Percentiles rank a stretch among this genome's conserved stretches.
These are phyloP conservation scores for Anarhynchus alexandrinus DNA, from an alignment of 2,113 vertebrate genomes.

Conservation along the genomic window DNA sequence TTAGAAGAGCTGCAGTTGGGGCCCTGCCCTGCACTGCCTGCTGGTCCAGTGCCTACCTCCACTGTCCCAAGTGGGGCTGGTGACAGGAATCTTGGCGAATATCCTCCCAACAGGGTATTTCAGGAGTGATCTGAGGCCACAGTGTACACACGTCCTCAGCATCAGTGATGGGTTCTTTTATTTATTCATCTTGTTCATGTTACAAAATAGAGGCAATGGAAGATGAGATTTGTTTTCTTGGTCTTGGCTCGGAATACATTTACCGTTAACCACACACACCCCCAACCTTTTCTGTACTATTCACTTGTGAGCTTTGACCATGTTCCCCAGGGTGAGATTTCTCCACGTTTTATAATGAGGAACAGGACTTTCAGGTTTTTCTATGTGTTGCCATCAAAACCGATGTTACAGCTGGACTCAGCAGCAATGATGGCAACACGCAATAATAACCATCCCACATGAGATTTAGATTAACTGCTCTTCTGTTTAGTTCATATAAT, in stretches of 20 bases:
- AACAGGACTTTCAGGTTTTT: neutral
- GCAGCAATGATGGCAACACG: neutral
- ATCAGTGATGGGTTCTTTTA: neutral
- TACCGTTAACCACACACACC: neutral
- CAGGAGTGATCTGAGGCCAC: neutral
- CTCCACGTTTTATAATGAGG: neutral
- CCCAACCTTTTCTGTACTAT: neutral
- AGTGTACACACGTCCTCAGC: neutral
- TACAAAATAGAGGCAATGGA: neutral
- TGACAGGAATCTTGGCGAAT: neutral
- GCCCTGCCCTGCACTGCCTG: neutral
- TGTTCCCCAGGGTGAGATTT: neutral
- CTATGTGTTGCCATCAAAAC: neutral
- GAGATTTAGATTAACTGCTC: neutral
- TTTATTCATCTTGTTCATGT: neutral
- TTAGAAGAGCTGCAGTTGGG: neutral
- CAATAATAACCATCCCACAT: neutral
- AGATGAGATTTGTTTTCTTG: neutral
- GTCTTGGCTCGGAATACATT: neutral
- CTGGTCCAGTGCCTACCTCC: neutral
- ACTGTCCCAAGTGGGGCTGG: neutral
- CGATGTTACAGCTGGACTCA: neutral
- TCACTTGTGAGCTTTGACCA: neutral
- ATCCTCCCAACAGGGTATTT: neutral
- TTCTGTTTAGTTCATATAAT: slow-evolving; percentile 8